Conservation (phyloP, 1,140 invertebrate genomes). For the Mycetomoellerius zeteki region DNA sequence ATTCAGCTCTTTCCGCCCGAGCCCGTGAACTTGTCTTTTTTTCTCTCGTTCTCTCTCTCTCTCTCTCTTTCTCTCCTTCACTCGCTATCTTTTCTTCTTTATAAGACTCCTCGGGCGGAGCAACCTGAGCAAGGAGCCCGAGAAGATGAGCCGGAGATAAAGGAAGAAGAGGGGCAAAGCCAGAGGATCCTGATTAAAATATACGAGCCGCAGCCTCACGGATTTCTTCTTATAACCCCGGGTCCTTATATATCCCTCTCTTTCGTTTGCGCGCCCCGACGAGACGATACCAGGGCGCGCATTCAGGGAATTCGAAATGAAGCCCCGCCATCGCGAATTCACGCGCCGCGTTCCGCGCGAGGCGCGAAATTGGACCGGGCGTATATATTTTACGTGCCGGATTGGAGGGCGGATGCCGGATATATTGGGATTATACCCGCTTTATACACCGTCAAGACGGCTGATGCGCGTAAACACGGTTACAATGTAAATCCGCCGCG, state of each 20-base stretch:
- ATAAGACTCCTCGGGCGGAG: constrained; percentile 81
- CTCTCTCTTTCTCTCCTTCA: neutral
- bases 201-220: constrained; percentile 84
- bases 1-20: constrained; percentile 86
- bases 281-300: constrained; percentile 70
- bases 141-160: constrained; percentile 72
- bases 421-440: constrained; percentile 63
- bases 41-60: constrained; percentile 63
- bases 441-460: constrained; percentile 52
- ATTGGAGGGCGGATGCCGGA: constrained; percentile 55
- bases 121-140: constrained; percentile 65
- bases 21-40: constrained; percentile 76
- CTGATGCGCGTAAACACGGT: constrained; percentile 52
- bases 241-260: constrained; percentile 70
- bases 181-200: constrained; percentile 85
- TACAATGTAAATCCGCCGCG: constrained; percentile 53
- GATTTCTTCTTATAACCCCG: constrained; percentile 84
- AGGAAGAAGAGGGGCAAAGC: constrained; percentile 69
- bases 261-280: neutral
- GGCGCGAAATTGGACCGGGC: constrained; percentile 70
- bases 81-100: constrained; percentile 70
- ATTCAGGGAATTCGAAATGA: constrained; percentile 86
- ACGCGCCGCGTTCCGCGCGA: constrained; percentile 58
- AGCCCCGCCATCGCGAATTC: constrained; percentile 74
- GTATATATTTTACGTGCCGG: constrained; percentile 73